phyloP scores from a whole-genome alignment of 2,797 vertebrate species.

The Kryptolebias ocellatus region DNA sequence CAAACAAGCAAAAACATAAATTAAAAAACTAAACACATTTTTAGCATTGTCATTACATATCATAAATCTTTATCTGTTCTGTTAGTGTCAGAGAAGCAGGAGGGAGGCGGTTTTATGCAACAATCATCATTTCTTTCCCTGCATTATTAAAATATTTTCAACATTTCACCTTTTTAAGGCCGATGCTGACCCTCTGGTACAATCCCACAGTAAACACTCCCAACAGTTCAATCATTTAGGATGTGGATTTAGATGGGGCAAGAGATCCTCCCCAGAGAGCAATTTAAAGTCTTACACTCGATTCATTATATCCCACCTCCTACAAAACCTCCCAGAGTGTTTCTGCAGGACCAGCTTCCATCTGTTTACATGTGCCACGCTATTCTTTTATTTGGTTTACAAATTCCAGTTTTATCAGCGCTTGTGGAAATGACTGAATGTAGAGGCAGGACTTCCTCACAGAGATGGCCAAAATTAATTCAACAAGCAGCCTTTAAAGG shows the following conservation, averaged over 20 bases:
- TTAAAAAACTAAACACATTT: neutral
- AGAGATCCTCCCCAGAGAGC: slow-evolving; percentile 80
- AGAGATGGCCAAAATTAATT: too few relatives aligned
- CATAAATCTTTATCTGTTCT: slow-evolving; percentile 40
- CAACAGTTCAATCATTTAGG: slow-evolving; percentile 42
- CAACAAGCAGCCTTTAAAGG: too few relatives aligned
- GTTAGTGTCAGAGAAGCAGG: slow-evolving; percentile 33
- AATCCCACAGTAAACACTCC: slow-evolving; percentile 60
- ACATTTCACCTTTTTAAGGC: slow-evolving; percentile 19
- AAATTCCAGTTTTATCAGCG: neutral
- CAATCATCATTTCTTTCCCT: slow-evolving; percentile 30
- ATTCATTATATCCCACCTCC: slow-evolving; percentile 38
- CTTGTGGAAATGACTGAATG: neutral
- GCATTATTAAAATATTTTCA: slow-evolving; percentile 18
- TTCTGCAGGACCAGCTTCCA: slow-evolving; percentile 15
- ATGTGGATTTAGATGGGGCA: slow-evolving; percentile 55
- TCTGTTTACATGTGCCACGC: neutral
- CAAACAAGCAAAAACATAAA: too few relatives aligned
- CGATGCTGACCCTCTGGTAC: slow-evolving; percentile 43
- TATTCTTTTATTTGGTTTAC: neutral
- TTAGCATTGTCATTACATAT: neutral
- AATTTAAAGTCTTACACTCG: slow-evolving; percentile 68
- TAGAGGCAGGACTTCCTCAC: too few relatives aligned
- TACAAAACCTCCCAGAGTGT: slow-evolving; percentile 17
- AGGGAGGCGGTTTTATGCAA: slow-evolving; percentile 43